phyloP scores from a whole-genome alignment of 2,113 vertebrate species.

The Anoura caudifer region DNA sequence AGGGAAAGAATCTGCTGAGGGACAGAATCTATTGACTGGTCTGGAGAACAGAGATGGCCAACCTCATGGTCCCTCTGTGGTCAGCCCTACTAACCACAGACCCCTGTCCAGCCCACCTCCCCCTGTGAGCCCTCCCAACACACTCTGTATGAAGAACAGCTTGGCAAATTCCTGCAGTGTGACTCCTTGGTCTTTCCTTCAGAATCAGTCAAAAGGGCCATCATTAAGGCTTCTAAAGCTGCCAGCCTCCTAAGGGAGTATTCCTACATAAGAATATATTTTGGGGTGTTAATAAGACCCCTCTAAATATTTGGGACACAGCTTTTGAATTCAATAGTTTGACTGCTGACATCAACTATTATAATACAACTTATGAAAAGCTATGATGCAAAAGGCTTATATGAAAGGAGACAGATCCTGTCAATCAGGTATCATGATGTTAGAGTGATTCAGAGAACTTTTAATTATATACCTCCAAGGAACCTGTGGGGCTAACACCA shows the following conservation, averaged over 20 bases:
- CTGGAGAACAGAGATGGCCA: not conserved
- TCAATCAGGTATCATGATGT: not conserved
- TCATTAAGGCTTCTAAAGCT: not conserved
- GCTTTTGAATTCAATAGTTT: not conserved
- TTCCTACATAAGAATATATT: not conserved
- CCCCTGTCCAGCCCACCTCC: rapidly evolving
- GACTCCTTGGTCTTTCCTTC: not conserved
- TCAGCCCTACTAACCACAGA: not conserved
- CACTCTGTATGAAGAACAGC: not conserved
- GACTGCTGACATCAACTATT: not conserved
- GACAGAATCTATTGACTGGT: not conserved
- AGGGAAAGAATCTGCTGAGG: not conserved
- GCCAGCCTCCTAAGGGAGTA: not conserved
- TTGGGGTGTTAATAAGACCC: not conserved
- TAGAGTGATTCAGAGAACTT: conserved; percentile 8
- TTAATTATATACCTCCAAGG: not conserved
- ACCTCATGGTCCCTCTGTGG: not conserved
- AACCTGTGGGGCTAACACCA: not conserved
- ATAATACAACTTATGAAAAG: not conserved
- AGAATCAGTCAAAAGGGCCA: not conserved
- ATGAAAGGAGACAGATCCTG: not conserved
- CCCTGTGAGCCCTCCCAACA: not conserved
- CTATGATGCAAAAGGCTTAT: not conserved
- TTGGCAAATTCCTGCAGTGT: not conserved
- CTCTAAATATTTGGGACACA: not conserved